A percentile compares a stretch with the other conserved stretches of the same genome.
Evolutionary conservation across 2,797 vertebrate genomes (phyloP).

Genomic region (Muscicapa comitata): DNA sequence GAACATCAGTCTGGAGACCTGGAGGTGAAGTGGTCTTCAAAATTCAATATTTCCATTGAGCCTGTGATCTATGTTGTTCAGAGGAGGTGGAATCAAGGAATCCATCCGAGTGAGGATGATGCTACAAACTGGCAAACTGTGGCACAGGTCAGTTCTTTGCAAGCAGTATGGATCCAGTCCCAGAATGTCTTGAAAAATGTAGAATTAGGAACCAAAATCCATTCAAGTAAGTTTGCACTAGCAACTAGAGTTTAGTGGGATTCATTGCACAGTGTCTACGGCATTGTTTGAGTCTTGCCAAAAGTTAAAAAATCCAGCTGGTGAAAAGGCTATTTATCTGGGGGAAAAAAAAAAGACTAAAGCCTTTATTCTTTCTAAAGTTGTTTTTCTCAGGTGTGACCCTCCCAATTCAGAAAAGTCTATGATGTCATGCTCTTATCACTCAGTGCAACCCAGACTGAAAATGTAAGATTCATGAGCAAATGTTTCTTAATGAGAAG

Average conservation of each 20-base stretch:
- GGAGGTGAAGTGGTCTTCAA: conserved; percentile 93
- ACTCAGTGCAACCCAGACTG: neutral
- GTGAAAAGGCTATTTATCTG: neutral
- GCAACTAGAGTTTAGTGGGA: neutral
- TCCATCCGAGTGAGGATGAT: conserved; percentile 93
- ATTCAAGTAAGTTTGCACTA: neutral
- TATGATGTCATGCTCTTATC: neutral
- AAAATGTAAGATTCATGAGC: neutral
- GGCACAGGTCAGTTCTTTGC: conserved; percentile 81
- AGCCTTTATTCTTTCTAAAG: neutral
- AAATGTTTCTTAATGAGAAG: neutral
- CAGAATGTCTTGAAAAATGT: neutral
- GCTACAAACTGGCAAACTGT: conserved; percentile 89
- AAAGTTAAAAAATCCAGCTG: neutral
- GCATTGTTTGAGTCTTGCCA: neutral
- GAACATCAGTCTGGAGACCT: conserved; percentile 86
- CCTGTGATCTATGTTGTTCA: conserved; percentile 94
- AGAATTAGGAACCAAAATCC: neutral
- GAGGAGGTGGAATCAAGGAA: conserved; percentile 92
- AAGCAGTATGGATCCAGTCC: neutral
- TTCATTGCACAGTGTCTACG: neutral
- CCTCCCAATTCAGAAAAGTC: neutral
- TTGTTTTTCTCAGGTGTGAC: neutral
- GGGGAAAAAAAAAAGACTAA: neutral
- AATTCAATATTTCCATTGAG: conserved; percentile 94